These are phyloP conservation scores for Hylia prasina DNA, from an alignment of 2,113 vertebrate genomes.

Conservation along the genomic window DNA sequence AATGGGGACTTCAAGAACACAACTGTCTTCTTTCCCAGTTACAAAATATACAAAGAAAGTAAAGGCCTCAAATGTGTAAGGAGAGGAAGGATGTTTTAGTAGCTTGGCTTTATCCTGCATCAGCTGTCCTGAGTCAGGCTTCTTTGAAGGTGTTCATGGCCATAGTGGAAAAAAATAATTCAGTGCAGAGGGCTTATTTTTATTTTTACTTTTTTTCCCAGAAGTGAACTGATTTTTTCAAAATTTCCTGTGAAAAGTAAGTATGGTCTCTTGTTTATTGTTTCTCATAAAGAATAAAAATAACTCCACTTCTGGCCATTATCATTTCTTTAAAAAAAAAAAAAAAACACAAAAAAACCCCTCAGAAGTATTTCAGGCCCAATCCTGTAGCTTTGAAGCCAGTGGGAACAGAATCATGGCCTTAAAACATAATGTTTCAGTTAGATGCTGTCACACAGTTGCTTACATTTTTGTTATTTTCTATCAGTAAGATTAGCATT, in stretches of 20 bases:
- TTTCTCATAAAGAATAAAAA: constrained; percentile 64
- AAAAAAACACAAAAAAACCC: neutral
- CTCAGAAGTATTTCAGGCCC: neutral
- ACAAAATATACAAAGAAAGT: constrained; percentile 50
- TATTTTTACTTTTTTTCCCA: neutral
- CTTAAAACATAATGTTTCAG: constrained; percentile 55
- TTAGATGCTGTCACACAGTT: constrained; percentile 58
- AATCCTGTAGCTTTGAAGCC: constrained; percentile 30
- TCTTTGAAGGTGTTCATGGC: constrained; percentile 36
- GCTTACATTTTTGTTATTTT: constrained; percentile 32
- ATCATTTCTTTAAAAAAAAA: constrained; percentile 52
- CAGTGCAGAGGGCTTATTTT: neutral
- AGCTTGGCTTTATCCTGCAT: constrained; percentile 5
- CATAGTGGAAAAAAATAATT: neutral
- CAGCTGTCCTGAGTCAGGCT: constrained; percentile 8
- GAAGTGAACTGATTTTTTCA: neutral
- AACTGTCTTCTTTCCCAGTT: constrained; percentile 41
- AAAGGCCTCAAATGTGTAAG: neutral
- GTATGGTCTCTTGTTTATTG: constrained; percentile 3
- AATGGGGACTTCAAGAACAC: constrained; percentile 16
- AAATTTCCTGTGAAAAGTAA: constrained; percentile 42
- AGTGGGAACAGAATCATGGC: neutral
- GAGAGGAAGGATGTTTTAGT: constrained; percentile 38
- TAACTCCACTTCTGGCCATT: constrained; percentile 64
- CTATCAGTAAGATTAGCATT: neutral